These are phyloP conservation scores for Corythaeola cristata DNA, from an alignment of 2,113 vertebrate genomes.

Conservation along the genomic window DNA sequence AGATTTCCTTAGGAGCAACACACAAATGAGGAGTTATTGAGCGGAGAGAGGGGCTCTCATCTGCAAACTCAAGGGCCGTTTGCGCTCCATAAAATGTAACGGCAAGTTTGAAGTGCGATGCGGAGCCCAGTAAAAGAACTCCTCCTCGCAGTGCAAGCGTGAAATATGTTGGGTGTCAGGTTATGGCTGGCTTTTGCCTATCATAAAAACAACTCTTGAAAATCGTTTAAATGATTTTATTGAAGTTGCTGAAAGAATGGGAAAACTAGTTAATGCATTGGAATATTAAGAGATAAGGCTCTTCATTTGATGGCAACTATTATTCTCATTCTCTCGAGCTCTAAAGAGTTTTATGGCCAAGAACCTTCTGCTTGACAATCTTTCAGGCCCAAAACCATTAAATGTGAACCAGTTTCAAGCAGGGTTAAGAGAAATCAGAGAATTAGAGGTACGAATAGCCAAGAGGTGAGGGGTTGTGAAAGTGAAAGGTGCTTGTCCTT, in stretches of 20 bases:
- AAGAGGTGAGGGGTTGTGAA: not conserved
- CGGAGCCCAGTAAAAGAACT: not conserved
- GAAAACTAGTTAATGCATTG: not conserved
- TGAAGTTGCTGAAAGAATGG: not conserved
- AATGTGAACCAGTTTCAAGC: rapidly evolving
- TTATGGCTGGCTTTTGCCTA: not conserved
- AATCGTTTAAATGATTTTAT: not conserved
- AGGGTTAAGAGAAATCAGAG: not conserved
- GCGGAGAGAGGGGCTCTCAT: not conserved
- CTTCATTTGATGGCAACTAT: not conserved
- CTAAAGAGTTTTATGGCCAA: not conserved
- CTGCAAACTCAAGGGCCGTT: not conserved
- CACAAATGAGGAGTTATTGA: not conserved
- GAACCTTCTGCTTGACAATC: not conserved
- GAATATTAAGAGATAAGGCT: not conserved
- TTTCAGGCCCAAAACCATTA: not conserved
- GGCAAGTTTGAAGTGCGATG: not conserved
- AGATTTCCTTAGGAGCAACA: not conserved
- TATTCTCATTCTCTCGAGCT: not conserved
- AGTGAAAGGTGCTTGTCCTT: not conserved
- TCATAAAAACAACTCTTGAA: not conserved
- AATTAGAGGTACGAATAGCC: not conserved
- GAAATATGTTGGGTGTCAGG: not conserved
- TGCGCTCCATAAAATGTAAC: not conserved
- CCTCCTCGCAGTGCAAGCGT: not conserved